A percentile compares a stretch with the other conserved stretches of the same genome.
These are phyloP conservation scores for Rotaria socialis DNA, from an alignment of 2,888 invertebrate genomes.

Conservation along the genomic window DNA sequence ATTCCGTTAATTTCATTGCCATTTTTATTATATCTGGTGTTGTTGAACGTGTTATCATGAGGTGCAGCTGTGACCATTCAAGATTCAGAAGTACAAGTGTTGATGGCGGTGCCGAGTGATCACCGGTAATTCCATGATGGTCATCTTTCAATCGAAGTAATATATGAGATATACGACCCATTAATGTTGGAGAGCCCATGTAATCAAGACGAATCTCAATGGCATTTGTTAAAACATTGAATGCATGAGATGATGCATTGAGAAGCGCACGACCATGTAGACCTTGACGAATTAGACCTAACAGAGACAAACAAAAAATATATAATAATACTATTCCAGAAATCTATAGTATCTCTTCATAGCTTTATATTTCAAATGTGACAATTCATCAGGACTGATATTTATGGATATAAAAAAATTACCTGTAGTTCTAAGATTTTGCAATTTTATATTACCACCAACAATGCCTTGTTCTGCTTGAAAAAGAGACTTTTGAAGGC, in stretches of 20 bases:
- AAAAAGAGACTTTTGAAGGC: slow-evolving; percentile 79
- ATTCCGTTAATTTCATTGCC: slow-evolving; percentile 90
- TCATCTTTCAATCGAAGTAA: slow-evolving; percentile 41
- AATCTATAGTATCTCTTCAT: too few relatives aligned
- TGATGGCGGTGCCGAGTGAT: slow-evolving; percentile 59
- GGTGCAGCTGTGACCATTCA: slow-evolving; percentile 87
- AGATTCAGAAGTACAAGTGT: slow-evolving; percentile 86
- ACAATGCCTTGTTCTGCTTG: slow-evolving; percentile 96
- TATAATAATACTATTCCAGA: too few relatives aligned
- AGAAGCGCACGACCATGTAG: not conserved
- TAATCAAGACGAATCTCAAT: slow-evolving; percentile 37
- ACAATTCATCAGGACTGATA: too few relatives aligned
- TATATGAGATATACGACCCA: slow-evolving; percentile 40
- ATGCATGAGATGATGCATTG: slow-evolving; percentile 41
- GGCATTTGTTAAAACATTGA: not conserved
- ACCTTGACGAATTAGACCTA: slow-evolving; percentile 3
- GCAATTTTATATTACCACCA: slow-evolving; percentile 85
- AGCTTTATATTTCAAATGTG: too few relatives aligned
- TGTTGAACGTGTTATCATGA: slow-evolving; percentile 92
- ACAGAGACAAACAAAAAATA: too few relatives aligned
- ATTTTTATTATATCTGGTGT: slow-evolving; percentile 93
- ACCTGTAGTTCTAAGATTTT: slow-evolving; percentile 76
- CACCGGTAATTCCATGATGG: not conserved
- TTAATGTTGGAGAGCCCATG: slow-evolving; percentile 43
- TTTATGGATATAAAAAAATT: not conserved